A percentile compares a stretch with the other conserved stretches of the same genome.
Evolutionary conservation across 2,888 invertebrate genomes (phyloP).

Genomic region (Leuctra nigra): DNA sequence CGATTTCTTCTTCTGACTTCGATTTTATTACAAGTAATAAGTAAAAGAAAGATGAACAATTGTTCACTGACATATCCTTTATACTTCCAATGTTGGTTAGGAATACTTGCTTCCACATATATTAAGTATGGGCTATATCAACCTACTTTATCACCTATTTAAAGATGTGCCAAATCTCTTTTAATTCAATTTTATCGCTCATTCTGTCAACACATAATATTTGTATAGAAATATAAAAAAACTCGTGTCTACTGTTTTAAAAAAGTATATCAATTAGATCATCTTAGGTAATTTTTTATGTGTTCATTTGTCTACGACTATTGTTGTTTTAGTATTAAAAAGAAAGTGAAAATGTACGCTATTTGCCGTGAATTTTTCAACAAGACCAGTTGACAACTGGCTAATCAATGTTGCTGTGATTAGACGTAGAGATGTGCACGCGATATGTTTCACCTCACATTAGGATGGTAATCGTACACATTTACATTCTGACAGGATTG

Average conservation of each 20-base stretch:
- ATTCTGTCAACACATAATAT: slow-evolving; percentile 20
- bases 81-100: background rate
- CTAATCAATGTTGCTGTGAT: slow-evolving; percentile 28
- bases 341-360: background rate
- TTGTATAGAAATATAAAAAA: slow-evolving; percentile 9
- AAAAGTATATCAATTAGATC: background rate
- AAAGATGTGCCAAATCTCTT: slow-evolving; percentile 27
- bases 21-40: background rate
- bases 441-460: too few relatives aligned
- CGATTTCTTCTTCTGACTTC: background rate
- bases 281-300: background rate
- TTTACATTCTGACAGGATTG: too few relatives aligned
- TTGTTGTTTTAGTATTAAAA: slow-evolving; percentile 26
- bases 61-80: background rate
- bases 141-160: too few relatives aligned
- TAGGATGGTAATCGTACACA: too few relatives aligned
- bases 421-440: slow-evolving; percentile 25
- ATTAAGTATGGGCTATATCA: too few relatives aligned
- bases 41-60: too few relatives aligned
- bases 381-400: slow-evolving; percentile 25
- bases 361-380: too few relatives aligned
- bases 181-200: slow-evolving; percentile 25
- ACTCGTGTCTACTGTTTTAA: slow-evolving; percentile 17
- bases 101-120: background rate
- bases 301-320: slow-evolving; percentile 5